phyloP scores from a whole-genome alignment of 2,113 vertebrate genomes.

The Pagrus major region DNA sequence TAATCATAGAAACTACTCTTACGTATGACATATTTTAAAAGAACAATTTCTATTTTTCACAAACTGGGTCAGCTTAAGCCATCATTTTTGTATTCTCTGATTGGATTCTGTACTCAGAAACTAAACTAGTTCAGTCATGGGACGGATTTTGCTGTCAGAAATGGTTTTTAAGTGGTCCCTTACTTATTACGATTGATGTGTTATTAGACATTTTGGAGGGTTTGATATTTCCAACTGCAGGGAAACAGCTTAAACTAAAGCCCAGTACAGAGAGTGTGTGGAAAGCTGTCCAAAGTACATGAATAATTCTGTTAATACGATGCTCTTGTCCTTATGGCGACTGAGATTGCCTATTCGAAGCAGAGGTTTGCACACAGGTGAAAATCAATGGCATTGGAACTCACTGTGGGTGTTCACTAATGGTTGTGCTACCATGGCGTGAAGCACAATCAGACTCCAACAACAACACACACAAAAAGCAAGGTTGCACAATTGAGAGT shows the following conservation, averaged over 20 bases:
- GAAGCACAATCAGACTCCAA: constrained; percentile 51
- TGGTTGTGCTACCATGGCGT: constrained; percentile 31
- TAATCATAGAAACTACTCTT: neutral
- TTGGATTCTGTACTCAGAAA: neutral
- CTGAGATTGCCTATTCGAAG: constrained; percentile 59
- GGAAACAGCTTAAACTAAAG: neutral
- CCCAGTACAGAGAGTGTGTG: neutral
- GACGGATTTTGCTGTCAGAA: neutral
- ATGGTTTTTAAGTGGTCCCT: neutral
- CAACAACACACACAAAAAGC: constrained; percentile 29
- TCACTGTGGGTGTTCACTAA: constrained; percentile 56
- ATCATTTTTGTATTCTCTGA: fast-evolving
- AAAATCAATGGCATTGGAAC: constrained; percentile 72
- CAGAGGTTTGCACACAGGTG: constrained; percentile 52
- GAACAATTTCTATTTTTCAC: too few relatives aligned
- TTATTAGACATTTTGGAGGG: neutral
- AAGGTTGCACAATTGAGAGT: constrained; percentile 32
- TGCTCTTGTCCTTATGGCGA: constrained; percentile 37
- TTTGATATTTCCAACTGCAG: neutral
- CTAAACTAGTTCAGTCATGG: neutral
- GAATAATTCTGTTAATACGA: constrained; percentile 21
- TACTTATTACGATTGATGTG: neutral
- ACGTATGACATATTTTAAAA: neutral
- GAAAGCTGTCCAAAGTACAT: neutral
- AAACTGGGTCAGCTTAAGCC: neutral